Evolutionary conservation across 1,140 invertebrate genomes (phyloP).

Genomic region (Propsilocerus akamusi): DNA sequence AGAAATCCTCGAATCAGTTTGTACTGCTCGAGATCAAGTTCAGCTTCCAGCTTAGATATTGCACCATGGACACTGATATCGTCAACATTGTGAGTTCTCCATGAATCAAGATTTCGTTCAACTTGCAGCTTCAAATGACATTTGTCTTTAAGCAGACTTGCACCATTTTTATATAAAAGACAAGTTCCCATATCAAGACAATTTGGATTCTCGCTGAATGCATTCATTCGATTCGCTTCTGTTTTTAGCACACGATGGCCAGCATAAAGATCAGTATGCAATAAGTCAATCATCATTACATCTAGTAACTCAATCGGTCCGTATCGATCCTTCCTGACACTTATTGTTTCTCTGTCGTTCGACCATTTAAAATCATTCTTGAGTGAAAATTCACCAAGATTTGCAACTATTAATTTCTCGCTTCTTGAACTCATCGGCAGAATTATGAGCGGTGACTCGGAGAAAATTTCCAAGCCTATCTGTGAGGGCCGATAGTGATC

Average conservation of each 20-base stretch:
- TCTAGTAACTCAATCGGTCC: slow-evolving; percentile 37
- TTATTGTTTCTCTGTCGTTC: slow-evolving; percentile 33
- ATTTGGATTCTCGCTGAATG: not conserved
- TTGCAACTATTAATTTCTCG: slow-evolving; percentile 55
- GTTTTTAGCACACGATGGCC: slow-evolving; percentile 26
- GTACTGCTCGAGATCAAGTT: slow-evolving; percentile 74
- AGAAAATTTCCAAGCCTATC: slow-evolving; percentile 18
- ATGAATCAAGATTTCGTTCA: slow-evolving; percentile 60
- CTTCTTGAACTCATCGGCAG: slow-evolving; percentile 71
- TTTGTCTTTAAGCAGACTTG: slow-evolving; percentile 54
- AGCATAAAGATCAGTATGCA: slow-evolving; percentile 68
- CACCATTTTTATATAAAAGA: slow-evolving; percentile 30
- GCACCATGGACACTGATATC: slow-evolving; percentile 73
- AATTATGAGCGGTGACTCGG: slow-evolving; percentile 65
- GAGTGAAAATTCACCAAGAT: slow-evolving; percentile 64
- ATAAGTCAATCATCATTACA: slow-evolving; percentile 54
- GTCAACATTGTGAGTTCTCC: slow-evolving; percentile 36
- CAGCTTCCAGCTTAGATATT: slow-evolving; percentile 66
- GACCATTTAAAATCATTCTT: slow-evolving; percentile 53
- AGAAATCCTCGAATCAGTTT: slow-evolving; percentile 74
- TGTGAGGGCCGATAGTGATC: slow-evolving; percentile 12
- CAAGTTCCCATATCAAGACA: slow-evolving; percentile 18
- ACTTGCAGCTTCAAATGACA: slow-evolving; percentile 62
- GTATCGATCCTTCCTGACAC: slow-evolving; percentile 22
- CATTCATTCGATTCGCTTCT: not conserved